Base-by-base conservation (phyloP, 2,797 vertebrate species). In the Tenualosa thibaudeaui region DNA sequence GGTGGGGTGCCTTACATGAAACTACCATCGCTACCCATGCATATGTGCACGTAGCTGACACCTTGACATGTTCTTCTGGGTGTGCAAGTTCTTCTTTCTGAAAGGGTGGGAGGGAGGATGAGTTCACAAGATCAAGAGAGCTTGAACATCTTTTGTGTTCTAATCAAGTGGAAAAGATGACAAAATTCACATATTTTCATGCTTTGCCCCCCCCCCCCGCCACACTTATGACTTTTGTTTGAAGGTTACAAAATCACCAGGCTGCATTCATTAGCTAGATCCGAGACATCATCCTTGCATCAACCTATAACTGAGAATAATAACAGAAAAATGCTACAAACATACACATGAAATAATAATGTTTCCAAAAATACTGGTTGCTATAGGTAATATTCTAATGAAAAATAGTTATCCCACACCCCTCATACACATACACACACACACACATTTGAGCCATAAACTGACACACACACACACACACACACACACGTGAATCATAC, bases 401-500 rank as follows among this genome's bases (percentile, higher is more conserved):
- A 75, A 75, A 71, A 1, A 40, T 19, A 71, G 31, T 31, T 5
- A 78, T 43, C 71, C 71, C 31, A 71, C 17, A 1, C 68, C 31
- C 15, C n/a, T 0, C 15, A 43, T 13, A 0, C 37, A 31, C 40
- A 31, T 31, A 51, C 46, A 37, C 78, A 56, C 50, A 31, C 22
- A 13, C 82, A 24, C 17, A 22, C 75, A 3, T n/a, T n/a, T n/a
- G n/a, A n/a, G n/a, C n/a, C n/a, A n/a, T n/a, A n/a, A n/a, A n/a
- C n/a, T n/a, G n/a, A n/a, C 19, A 24, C 22, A 81, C 68, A 40
- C 81, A 82, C 15, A 40, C 17, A 0, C 31, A 40, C 40, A 26
- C 49, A 50, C 43, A 62, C 81, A 49, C 87, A 90, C 46, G 51
- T 86, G 87, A 90, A 82, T 86, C 85, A 87, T 83, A 86, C 82